Conservation (phyloP, 2,888 invertebrate species). For the Chrysotoxum bicinctum region DNA sequence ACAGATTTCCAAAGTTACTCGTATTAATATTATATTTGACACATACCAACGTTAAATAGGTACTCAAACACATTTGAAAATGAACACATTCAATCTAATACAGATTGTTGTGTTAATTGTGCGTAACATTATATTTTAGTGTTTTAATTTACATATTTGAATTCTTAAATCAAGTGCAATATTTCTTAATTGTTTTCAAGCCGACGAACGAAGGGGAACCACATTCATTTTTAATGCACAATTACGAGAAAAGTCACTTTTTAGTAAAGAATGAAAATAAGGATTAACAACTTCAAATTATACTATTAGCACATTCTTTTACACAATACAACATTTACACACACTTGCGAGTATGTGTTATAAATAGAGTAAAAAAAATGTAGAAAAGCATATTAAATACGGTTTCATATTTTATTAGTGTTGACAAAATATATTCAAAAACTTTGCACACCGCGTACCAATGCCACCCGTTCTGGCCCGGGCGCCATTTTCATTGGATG, state of each 20-base stretch:
- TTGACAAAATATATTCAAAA: conserved; percentile 39
- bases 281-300: not conserved
- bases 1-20: too few species aligned
- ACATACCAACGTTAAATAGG: too few species aligned
- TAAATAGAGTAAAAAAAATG: not conserved
- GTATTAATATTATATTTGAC: too few species aligned
- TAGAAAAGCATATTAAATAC: conserved; percentile 10
- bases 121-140: not conserved
- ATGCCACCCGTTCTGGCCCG: not conserved
- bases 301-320: conserved; percentile 10
- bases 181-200: not conserved
- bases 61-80: not conserved
- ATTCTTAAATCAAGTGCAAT: not conserved
- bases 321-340: not conserved
- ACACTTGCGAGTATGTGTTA: not conserved
- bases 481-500: not conserved
- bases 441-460: not conserved
- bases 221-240: conserved; percentile 8
- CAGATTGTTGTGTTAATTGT: not conserved
- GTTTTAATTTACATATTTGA: not conserved
- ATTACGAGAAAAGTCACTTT: conserved; percentile 1
- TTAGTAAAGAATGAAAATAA: not conserved
- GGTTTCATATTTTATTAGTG: conserved; percentile 33
- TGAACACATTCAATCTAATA: not conserved
- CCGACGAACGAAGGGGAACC: not conserved